Percentiles rank a stretch among this genome's conserved stretches.
phyloP scores from a whole-genome alignment of 2,113 vertebrate genomes.

The Trinectes maculatus region DNA sequence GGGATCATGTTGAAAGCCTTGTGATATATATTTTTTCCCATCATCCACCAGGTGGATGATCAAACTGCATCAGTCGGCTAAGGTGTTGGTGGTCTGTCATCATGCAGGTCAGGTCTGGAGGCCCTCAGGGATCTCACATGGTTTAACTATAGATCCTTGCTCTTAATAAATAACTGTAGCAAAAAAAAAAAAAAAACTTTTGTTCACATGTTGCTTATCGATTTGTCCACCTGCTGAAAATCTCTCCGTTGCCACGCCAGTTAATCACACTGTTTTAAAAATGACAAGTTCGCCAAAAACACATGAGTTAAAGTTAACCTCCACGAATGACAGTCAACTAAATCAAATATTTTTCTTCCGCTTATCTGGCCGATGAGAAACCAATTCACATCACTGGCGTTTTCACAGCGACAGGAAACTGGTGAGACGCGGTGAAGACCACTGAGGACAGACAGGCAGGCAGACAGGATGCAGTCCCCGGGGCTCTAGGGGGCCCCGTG shows the following conservation, averaged over 20 bases:
- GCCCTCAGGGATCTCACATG: too few species aligned
- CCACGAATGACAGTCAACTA: background rate
- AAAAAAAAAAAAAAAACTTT: too few species aligned
- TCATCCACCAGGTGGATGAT: slow-evolving; percentile 46
- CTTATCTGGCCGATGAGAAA: background rate
- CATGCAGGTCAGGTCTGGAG: background rate
- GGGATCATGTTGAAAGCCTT: slow-evolving; percentile 21
- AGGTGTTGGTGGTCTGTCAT: background rate
- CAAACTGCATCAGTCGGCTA: background rate
- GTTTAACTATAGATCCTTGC: too few species aligned
- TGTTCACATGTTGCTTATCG: too few species aligned
- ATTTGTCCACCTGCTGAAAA: background rate
- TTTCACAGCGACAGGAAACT: slow-evolving; percentile 20
- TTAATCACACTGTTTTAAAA: background rate
- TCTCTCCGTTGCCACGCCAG: too few species aligned
- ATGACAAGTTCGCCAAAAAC: too few species aligned
- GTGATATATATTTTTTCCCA: background rate
- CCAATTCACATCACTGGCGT: background rate
- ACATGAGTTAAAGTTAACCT: background rate
- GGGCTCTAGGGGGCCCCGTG: slow-evolving; percentile 60
- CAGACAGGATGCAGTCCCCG: slow-evolving; percentile 77
- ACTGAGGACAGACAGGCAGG: slow-evolving; percentile 34
- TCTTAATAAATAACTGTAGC: too few species aligned
- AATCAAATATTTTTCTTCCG: background rate
- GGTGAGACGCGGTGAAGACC: too few species aligned